These are phyloP conservation scores for Brenthis hecate DNA, from an alignment of 2,888 invertebrate genomes.

Conservation along the genomic window DNA sequence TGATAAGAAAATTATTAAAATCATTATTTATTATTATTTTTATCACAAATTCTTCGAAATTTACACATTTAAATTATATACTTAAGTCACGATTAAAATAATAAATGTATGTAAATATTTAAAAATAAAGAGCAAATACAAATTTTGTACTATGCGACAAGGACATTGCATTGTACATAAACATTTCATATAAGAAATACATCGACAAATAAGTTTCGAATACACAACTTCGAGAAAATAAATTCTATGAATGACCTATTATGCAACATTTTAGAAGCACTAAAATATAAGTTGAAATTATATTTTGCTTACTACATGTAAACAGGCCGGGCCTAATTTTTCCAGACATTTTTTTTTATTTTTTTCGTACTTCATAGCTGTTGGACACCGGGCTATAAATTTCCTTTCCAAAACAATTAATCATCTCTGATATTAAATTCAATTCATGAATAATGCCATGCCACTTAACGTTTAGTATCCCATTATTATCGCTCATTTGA, in stretches of 20 bases:
- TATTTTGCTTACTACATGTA: constrained; percentile 59
- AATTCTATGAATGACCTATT: constrained; percentile 54
- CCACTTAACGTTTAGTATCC: background rate
- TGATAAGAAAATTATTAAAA: too few relatives aligned
- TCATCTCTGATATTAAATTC: too few relatives aligned
- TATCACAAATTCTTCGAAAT: too few relatives aligned
- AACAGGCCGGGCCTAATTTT: constrained; percentile 46
- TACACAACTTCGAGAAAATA: constrained; percentile 48
- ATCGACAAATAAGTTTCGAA: constrained; percentile 35
- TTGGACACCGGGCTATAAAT: background rate
- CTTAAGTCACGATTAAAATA: background rate
- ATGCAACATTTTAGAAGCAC: constrained; percentile 64
- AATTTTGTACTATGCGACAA: constrained; percentile 27
- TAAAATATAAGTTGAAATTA: constrained; percentile 59
- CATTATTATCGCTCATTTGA: too few relatives aligned
- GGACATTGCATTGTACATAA: constrained; percentile 38
- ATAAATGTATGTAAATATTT: background rate
- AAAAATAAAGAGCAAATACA: background rate
- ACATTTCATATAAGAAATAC: constrained; percentile 36
- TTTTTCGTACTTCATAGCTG: background rate
- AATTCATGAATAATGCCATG: background rate
- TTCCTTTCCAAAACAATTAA: background rate
- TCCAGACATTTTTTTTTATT: constrained; percentile 2
- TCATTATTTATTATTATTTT: too few relatives aligned
- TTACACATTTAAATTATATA: background rate